These are phyloP conservation scores for Scleropages formosus DNA, from an alignment of 2,797 vertebrate species.

Conservation along the genomic window DNA sequence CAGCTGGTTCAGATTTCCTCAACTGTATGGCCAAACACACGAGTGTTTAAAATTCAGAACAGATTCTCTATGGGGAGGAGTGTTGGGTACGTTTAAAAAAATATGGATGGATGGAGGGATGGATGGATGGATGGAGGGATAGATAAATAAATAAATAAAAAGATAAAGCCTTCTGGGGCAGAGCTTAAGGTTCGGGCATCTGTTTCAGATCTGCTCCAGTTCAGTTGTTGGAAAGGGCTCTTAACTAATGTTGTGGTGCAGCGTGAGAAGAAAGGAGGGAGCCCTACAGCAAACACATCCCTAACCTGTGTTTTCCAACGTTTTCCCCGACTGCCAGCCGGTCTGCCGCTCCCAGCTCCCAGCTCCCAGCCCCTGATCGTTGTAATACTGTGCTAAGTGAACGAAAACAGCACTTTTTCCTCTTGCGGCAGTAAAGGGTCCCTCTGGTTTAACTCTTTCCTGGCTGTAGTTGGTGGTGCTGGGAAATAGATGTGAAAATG, in stretches of 20 bases:
- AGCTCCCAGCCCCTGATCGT: slow-evolving; percentile 28
- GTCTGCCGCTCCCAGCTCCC: no score
- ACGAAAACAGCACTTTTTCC: slow-evolving; percentile 1
- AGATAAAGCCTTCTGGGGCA: slow-evolving; percentile 3
- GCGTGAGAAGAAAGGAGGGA: slow-evolving; percentile 38
- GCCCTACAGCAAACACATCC: slow-evolving; percentile 35
- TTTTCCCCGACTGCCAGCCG: slow-evolving; percentile 16
- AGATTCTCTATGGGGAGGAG: slow-evolving; percentile 58
- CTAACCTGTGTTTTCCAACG: slow-evolving; percentile 42
- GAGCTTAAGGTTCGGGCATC: slow-evolving; percentile 40
- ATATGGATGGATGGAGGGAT: slow-evolving; percentile 41
- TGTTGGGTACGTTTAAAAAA: slow-evolving; percentile 35
- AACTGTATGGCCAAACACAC: slow-evolving; percentile 49
- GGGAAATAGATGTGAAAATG: background rate
- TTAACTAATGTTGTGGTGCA: slow-evolving; percentile 46
- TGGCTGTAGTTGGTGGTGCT: background rate
- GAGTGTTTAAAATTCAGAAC: slow-evolving; percentile 65
- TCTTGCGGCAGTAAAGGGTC: background rate
- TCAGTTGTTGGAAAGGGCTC: slow-evolving; percentile 45
- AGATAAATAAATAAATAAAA: slow-evolving; percentile 40
- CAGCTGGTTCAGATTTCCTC: slow-evolving; percentile 60
- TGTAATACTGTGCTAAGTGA: slow-evolving; percentile 19
- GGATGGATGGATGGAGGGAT: background rate
- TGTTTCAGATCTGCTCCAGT: slow-evolving; percentile 47
- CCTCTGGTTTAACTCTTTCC: background rate